phyloP scores from a whole-genome alignment of 2,797 vertebrate species.

The Carduelis carduelis region DNA sequence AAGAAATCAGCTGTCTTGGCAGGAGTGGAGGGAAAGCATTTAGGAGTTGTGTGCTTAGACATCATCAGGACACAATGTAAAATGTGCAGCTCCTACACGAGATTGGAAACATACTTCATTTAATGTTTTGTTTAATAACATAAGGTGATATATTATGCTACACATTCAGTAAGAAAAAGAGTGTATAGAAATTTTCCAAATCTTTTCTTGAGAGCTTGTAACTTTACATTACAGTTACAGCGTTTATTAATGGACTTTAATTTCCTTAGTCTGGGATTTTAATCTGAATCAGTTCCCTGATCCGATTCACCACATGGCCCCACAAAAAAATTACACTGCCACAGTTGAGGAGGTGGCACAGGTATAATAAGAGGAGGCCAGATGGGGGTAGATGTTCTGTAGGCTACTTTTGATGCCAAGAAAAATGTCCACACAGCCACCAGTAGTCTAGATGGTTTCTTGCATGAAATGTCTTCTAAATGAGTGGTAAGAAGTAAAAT shows the following conservation, averaged over 20 bases:
- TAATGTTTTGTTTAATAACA: slow-evolving; percentile 24
- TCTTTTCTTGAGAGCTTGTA: slow-evolving; percentile 3
- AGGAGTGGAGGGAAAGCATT: neutral
- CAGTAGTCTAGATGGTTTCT: neutral
- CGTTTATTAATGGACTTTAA: slow-evolving; percentile 34
- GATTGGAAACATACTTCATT: neutral
- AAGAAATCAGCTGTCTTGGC: neutral
- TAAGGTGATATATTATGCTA: neutral
- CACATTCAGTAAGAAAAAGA: slow-evolving; percentile 25
- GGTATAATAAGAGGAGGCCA: neutral
- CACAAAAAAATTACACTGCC: neutral
- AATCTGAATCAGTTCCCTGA: slow-evolving; percentile 15
- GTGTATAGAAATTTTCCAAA: slow-evolving; percentile 34
- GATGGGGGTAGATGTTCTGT: neutral
- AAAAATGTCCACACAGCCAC: neutral
- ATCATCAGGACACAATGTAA: neutral
- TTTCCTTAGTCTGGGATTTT: slow-evolving; percentile 56
- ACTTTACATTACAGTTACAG: neutral
- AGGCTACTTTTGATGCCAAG: neutral
- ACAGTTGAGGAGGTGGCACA: neutral
- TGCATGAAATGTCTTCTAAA: neutral
- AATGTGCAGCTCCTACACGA: neutral
- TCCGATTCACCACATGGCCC: neutral
- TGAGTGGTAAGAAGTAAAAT: neutral
- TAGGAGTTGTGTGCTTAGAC: neutral